Conservation (phyloP, 2,113 vertebrate genomes). For the Caretta caretta region DNA sequence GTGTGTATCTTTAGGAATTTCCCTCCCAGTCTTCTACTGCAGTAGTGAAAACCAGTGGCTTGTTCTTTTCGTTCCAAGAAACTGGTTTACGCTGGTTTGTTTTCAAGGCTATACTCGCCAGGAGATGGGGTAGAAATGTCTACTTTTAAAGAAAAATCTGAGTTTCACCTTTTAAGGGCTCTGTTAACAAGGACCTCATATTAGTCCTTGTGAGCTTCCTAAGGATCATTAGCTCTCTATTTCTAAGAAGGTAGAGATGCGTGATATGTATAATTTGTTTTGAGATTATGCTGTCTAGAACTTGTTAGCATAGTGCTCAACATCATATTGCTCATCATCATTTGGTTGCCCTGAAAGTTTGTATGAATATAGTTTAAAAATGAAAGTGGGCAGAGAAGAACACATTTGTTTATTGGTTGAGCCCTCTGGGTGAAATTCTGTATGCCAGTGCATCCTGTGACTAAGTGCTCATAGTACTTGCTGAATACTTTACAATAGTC, state of each 20-base stretch:
- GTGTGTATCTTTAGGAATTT: background rate
- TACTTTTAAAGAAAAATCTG: background rate
- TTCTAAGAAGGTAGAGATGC: background rate
- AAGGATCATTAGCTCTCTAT: background rate
- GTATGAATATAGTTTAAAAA: background rate
- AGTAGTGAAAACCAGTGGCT: background rate
- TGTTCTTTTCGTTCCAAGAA: background rate
- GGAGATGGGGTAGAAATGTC: background rate
- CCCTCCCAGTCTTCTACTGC: background rate
- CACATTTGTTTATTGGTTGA: background rate
- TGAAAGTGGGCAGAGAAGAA: background rate
- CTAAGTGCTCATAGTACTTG: background rate
- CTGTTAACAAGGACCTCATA: background rate
- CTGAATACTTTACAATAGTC: background rate
- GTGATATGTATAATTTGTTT: background rate
- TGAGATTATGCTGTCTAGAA: background rate
- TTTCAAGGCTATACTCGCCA: background rate
- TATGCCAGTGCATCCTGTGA: background rate
- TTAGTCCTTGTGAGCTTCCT: background rate
- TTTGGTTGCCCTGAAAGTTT: background rate
- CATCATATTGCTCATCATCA: background rate
- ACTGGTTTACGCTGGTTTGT: background rate
- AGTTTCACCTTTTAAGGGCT: background rate
- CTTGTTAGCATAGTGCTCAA: background rate
- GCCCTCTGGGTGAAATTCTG: background rate